Conservation (phyloP, 2,888 invertebrate genomes). For the Chrysopilus asiliformis region DNA sequence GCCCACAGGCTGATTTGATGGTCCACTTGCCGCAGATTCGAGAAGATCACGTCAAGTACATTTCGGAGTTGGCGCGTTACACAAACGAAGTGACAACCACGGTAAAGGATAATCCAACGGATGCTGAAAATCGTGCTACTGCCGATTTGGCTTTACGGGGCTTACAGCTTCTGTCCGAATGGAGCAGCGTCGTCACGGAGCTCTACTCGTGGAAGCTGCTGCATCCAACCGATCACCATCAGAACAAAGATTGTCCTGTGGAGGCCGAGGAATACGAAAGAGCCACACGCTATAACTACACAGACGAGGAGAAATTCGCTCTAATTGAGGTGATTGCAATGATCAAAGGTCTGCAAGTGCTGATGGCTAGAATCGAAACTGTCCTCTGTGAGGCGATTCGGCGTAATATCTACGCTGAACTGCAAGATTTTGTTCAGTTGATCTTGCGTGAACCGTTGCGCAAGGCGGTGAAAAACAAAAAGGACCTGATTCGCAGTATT, state of each 20-base stretch:
- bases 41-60: slow-evolving; percentile 94
- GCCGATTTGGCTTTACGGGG: slow-evolving; percentile 85
- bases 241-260: slow-evolving; percentile 85
- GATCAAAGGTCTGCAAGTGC: slow-evolving; percentile 94
- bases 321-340: slow-evolving; percentile 97
- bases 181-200: slow-evolving; percentile 95
- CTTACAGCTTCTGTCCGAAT: slow-evolving; percentile 83
- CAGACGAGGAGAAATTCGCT: slow-evolving; percentile 93
- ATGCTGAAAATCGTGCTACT: slow-evolving; percentile 81
- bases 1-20: slow-evolving; percentile 88
- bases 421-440: slow-evolving; percentile 93
- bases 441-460: slow-evolving; percentile 79
- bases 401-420: slow-evolving; percentile 85
- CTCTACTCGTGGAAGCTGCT: slow-evolving; percentile 95
- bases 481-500: slow-evolving; percentile 89
- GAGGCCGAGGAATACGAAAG: slow-evolving; percentile 98
- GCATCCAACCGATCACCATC: slow-evolving; percentile 94
- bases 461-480: slow-evolving; percentile 95
- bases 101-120: slow-evolving; percentile 84
- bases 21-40: slow-evolving; percentile 87
- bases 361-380: slow-evolving; percentile 95
- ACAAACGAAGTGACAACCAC: slow-evolving; percentile 75
- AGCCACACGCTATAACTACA: slow-evolving; percentile 95
- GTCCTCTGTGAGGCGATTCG: slow-evolving; percentile 86
- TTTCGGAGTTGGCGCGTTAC: slow-evolving; percentile 86